Evolutionary conservation across 2,797 vertebrate species (phyloP).

Genomic region (Semaprochilodus insignis): DNA sequence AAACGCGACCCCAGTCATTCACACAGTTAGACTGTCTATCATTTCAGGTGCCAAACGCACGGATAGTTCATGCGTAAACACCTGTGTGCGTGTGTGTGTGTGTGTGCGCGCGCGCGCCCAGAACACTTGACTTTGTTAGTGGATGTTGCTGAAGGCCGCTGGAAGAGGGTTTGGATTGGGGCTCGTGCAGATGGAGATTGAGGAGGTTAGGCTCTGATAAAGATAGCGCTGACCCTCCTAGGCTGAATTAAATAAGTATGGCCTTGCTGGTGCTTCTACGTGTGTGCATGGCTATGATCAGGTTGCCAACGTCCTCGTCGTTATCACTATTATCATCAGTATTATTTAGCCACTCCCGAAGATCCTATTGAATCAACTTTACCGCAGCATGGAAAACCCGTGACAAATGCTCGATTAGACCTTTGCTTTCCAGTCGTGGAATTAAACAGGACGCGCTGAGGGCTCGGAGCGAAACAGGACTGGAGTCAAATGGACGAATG

Average conservation of each 20-base stretch:
- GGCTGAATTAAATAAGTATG: constrained; percentile 73
- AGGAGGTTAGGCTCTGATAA: constrained; percentile 72
- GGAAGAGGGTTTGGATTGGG: constrained; percentile 69
- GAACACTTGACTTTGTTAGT: constrained; percentile 70
- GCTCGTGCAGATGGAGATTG: constrained; percentile 71
- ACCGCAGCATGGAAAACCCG: constrained; percentile 13
- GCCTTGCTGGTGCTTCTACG: constrained; percentile 69
- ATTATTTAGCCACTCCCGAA: too few relatives aligned
- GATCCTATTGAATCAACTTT: too few relatives aligned
- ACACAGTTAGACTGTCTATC: too few relatives aligned
- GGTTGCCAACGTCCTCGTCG: not conserved
- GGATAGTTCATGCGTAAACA: not conserved
- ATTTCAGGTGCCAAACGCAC: not conserved
- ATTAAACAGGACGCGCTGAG: not conserved
- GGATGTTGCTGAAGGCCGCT: constrained; percentile 69
- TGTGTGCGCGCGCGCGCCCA: not conserved
- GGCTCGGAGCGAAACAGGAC: not conserved
- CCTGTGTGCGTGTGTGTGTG: not conserved
- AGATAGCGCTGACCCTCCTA: constrained; percentile 73
- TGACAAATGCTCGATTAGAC: not conserved
- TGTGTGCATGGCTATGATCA: constrained; percentile 9
- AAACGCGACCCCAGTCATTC: too few relatives aligned
- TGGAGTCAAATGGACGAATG: not conserved
- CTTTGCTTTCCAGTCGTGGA: not conserved
- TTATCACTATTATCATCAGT: not conserved